A percentile compares a stretch with the other conserved stretches of the same genome.
These are phyloP conservation scores for Oreochromis tanganicae DNA, from an alignment of 2,113 vertebrate species.

Conservation along the genomic window DNA sequence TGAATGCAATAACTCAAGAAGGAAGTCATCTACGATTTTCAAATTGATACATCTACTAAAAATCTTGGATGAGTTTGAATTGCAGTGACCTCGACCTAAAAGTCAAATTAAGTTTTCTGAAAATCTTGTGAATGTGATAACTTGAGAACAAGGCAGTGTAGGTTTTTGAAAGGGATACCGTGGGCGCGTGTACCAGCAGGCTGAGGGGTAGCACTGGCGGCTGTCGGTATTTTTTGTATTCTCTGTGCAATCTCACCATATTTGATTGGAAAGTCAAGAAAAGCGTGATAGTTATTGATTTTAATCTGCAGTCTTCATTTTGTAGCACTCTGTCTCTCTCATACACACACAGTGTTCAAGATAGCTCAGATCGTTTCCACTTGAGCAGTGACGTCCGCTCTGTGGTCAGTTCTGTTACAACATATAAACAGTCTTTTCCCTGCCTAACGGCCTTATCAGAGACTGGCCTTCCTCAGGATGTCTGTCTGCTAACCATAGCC, in stretches of 20 bases:
- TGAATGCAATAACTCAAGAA: background rate
- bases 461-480: conserved; percentile 73
- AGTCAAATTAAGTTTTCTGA: background rate
- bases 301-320: background rate
- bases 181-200: background rate
- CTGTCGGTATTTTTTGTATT: background rate
- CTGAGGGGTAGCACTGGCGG: background rate
- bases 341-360: background rate
- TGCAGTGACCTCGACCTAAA: background rate
- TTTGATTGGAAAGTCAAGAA: background rate
- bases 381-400: conserved; percentile 27
- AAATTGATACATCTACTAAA: background rate
- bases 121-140: background rate
- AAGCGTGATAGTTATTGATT: background rate
- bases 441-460: conserved; percentile 64
- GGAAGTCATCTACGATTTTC: background rate
- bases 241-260: background rate
- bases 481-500: conserved; percentile 38
- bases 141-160: background rate
- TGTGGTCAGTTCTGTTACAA: conserved; percentile 40
- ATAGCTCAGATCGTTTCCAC: conserved; percentile 42
- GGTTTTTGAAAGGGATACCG: background rate
- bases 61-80: background rate
- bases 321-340: background rate
- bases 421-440: conserved; percentile 61